Evolutionary conservation across 2,888 invertebrate genomes (phyloP), one percentile per base, ranked within the genome.

Genomic region (Parnassius mnemosyne): DNA sequence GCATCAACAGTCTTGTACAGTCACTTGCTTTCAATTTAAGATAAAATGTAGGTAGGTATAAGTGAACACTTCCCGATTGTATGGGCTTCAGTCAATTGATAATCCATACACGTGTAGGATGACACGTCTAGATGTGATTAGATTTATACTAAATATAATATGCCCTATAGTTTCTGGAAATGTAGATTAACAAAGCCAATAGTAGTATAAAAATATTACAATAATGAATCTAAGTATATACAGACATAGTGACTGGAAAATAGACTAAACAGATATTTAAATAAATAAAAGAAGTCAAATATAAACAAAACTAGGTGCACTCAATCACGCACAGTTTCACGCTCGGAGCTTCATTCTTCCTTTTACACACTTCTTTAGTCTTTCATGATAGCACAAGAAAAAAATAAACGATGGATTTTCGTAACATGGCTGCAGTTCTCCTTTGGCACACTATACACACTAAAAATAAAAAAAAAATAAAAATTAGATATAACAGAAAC

Each of bases 361-460:
- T 43, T 51, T 10, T 50, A 50, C 57, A 46, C 50, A 53, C 2
- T 13, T 42, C 56, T 58, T 57, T 58, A 63, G 25, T 62, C 55
- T 52, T 64, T 41, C 61, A 60, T 41, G 43, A 52, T 57, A 56
- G 50, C 49, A 62, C 60, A 58, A 49, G 43, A 47, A 46, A 16
- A 43, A 49, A 16, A 25, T n/a, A 47, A 54, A 57, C 53, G 42
- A 51, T 57, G 34, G 46, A 16, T 58, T 44, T 60, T 53, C 46
- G 25, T 59, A 64, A 67, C 68, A 71, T 70, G 69, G 61, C 64
- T 65, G 72, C 74, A 69, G 10, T 49, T 50, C 51, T 69, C 76
- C 63, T 83, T 83, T 83, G 81, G 81, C 81, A 82, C 80, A 70
- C 74, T 71, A 72, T 71, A 73, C 71, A 71, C 68, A 72, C 66